phyloP scores from a whole-genome alignment of 1,140 invertebrate genomes.

The Anastrepha ludens region DNA sequence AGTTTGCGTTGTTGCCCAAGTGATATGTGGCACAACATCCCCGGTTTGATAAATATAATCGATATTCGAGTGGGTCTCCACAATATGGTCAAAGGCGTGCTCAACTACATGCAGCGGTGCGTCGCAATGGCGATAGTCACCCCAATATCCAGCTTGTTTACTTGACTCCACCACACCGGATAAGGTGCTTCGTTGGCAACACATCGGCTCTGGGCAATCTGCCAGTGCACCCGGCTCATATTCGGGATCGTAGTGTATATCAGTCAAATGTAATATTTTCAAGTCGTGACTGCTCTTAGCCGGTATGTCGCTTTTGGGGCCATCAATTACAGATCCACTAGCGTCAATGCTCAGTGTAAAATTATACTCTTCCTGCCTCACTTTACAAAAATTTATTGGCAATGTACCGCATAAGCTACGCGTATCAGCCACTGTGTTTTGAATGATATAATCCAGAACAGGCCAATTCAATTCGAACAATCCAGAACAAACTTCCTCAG shows the following conservation, averaged over 20 bases:
- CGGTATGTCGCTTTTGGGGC: slow-evolving; percentile 63
- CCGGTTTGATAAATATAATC: slow-evolving; percentile 90
- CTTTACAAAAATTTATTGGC: slow-evolving; percentile 34
- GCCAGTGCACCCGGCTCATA: slow-evolving; percentile 82
- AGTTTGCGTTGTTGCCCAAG: slow-evolving; percentile 84
- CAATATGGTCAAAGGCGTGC: slow-evolving; percentile 78
- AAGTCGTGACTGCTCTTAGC: slow-evolving; percentile 64
- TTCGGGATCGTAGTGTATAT: slow-evolving; percentile 87
- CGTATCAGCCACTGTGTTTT: slow-evolving; percentile 61
- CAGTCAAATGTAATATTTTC: slow-evolving; percentile 84
- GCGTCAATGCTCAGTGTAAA: slow-evolving; percentile 61
- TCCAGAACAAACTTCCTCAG: slow-evolving; percentile 75
- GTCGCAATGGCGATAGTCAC: slow-evolving; percentile 86
- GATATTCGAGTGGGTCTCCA: slow-evolving; percentile 77
- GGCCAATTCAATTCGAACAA: slow-evolving; percentile 74
- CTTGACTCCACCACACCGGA: slow-evolving; percentile 65
- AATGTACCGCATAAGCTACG: slow-evolving; percentile 59
- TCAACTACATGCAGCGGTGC: slow-evolving; percentile 81
- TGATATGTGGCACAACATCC: slow-evolving; percentile 87
- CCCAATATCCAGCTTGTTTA: slow-evolving; percentile 83
- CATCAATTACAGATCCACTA: slow-evolving; percentile 43
- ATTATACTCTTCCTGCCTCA: slow-evolving; percentile 54
- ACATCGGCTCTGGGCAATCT: slow-evolving; percentile 84
- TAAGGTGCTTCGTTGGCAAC: slow-evolving; percentile 81
- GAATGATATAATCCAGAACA: slow-evolving; percentile 61